Evolutionary conservation across 2,888 invertebrate genomes (phyloP), one percentile per base, ranked within the genome.

Genomic region (Galeruca laticollis): DNA sequence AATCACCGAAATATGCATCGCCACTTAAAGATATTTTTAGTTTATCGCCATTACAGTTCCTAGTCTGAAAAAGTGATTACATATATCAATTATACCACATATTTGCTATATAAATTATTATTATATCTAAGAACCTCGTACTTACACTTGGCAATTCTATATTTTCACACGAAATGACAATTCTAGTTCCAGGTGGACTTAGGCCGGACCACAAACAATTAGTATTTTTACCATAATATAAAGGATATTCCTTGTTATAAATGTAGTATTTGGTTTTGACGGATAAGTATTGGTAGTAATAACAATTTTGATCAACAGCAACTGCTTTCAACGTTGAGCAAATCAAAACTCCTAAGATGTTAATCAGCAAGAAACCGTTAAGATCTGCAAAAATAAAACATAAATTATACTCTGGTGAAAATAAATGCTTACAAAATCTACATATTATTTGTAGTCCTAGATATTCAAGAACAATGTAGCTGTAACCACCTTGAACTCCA

Each of bases 1-100:
- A 87, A 60, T 83, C 86, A 0, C 76, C 66, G 35, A 90, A 79
- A 64, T 82, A 78, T 1, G 80, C 70, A 65, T 88, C 86, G 0
- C 90, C 90, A 0, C 81, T 85, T 51, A 77, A 83, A 2, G 90
- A 90, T 52, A 91, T 80, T 18, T 87, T 74, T 0, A 91, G 63
- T 0, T 84, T 84, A 73, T 90, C 90, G 33, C 79, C 26, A 0
- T 68, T 60, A 73, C 91, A 91, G 1, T 82, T 78, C 0, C 63
- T 0, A 1, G 86, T 82, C 90, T 91, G 81, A 60, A 84, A 82
- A 72, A 54, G 18, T 2, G 57, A 31, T 57, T 57, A 57, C 5
- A 57, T 26, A 3, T 15, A 4, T 6, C 31, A 35, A 57, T 43
- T 43, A 43, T 43, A 43, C 11, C 13, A 13, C 43, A 2, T 43